These are phyloP conservation scores for Halcyon smyrnensis DNA, from an alignment of 2,797 vertebrate genomes.

Conservation along the genomic window DNA sequence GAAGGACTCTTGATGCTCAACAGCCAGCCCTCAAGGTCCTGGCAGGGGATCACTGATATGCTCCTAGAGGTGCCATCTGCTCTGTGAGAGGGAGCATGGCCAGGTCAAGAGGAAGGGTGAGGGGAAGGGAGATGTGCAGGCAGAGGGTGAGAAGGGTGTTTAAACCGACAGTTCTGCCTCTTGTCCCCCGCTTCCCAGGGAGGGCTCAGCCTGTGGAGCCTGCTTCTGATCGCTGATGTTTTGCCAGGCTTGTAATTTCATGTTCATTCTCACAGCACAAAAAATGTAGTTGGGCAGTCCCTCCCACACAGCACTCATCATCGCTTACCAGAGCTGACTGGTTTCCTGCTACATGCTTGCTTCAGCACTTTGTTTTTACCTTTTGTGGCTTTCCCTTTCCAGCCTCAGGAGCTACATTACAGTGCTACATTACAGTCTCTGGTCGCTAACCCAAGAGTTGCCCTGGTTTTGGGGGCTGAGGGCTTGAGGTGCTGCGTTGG, in stretches of 20 bases:
- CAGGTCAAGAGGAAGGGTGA: not conserved
- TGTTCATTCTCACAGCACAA: conserved; percentile 33
- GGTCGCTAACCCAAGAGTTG: not conserved
- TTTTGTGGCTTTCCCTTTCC: conserved; percentile 19
- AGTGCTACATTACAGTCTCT: not conserved
- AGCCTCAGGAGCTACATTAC: not conserved
- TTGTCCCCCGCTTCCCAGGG: not conserved
- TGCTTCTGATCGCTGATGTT: not conserved
- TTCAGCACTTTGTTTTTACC: conserved; percentile 9
- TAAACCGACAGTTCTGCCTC: not conserved
- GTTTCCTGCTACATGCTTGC: conserved; percentile 59
- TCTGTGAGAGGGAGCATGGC: not conserved
- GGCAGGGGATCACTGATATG: fast-evolving
- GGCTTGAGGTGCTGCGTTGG: not conserved
- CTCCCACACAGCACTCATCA: conserved; percentile 46
- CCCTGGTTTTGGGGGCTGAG: not conserved
- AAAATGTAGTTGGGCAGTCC: conserved; percentile 30
- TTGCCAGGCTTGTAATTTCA: conserved; percentile 27
- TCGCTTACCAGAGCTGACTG: not conserved
- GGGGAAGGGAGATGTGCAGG: not conserved
- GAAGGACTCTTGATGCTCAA: not conserved
- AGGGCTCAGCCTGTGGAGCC: not conserved
- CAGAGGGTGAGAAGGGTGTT: not conserved
- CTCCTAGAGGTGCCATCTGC: not conserved
- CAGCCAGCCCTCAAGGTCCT: not conserved